These are phyloP conservation scores for Pyrrhia umbra DNA, from an alignment of 2,888 invertebrate species.

Conservation along the genomic window DNA sequence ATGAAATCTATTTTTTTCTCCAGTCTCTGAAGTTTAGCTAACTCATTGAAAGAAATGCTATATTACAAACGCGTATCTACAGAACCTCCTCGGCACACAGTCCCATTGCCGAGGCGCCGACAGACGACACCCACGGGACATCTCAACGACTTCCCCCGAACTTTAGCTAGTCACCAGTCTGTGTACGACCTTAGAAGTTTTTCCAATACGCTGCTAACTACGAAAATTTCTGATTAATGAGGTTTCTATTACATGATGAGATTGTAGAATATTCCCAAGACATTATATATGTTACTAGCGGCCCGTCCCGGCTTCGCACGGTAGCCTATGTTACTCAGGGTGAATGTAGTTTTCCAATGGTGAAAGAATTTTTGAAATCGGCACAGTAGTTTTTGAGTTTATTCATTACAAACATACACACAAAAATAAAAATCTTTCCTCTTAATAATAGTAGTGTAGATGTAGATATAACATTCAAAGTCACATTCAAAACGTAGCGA, in stretches of 20 bases:
- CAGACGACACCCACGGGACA: conserved; percentile 79
- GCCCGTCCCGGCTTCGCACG: no score
- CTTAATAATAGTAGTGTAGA: no score
- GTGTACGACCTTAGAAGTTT: conserved; percentile 47
- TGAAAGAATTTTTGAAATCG: no score
- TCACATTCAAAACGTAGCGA: no score
- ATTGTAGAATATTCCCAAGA: neutral
- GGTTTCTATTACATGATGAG: neutral
- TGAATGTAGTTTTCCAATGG: no score
- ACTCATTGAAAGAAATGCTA: neutral
- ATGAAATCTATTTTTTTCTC: no score
- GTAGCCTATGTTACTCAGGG: no score
- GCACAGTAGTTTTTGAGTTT: no score
- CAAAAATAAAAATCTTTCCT: no score
- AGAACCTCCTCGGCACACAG: conserved; percentile 15
- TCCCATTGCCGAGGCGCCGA: conserved; percentile 61
- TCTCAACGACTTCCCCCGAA: conserved; percentile 57
- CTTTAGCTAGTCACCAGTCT: conserved; percentile 36
- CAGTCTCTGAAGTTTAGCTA: neutral
- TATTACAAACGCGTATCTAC: conserved; percentile 7
- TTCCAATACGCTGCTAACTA: conserved; percentile 42
- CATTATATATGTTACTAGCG: no score
- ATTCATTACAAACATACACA: no score
- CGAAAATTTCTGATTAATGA: conserved; percentile 12
- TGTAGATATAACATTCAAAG: no score